Evolutionary conservation across 2,113 vertebrate species (phyloP).

Genomic region (Melanotaenia duboulayi): DNA sequence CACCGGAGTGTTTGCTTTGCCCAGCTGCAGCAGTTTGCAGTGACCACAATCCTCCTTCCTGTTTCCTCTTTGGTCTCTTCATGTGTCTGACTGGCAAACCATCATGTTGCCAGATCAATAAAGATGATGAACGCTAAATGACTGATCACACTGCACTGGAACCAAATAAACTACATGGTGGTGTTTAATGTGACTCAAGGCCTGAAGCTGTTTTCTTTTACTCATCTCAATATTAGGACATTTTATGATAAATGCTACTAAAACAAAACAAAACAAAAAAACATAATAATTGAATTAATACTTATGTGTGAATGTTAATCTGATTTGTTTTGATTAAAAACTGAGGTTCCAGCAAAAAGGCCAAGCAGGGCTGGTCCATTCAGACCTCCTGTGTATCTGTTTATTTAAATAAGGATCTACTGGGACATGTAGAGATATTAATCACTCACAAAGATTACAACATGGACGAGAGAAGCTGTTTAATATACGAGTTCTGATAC

Average conservation of each 20-base stretch:
- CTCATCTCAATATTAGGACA: conserved; percentile 12
- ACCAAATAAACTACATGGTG: conserved; percentile 38
- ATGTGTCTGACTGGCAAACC: conserved; percentile 63
- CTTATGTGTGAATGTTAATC: not conserved
- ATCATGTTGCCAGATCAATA: conserved; percentile 63
- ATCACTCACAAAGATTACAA: conserved; percentile 46
- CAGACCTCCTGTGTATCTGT: conserved; percentile 8
- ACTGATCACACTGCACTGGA: conserved; percentile 50
- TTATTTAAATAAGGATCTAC: conserved; percentile 39
- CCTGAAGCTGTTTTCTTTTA: conserved; percentile 20
- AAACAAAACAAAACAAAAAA: not conserved
- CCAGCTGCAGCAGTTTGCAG: conserved; percentile 39
- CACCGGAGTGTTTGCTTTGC: conserved; percentile 44
- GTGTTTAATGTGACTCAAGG: conserved; percentile 48
- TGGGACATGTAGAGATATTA: conserved; percentile 26
- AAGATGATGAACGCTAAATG: conserved; percentile 54
- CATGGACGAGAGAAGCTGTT: conserved; percentile 18
- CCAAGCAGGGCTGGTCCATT: not conserved
- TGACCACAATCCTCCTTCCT: conserved; percentile 61
- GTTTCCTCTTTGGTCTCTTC: conserved; percentile 47
- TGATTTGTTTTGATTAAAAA: conserved; percentile 11
- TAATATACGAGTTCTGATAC: conserved; percentile 26
- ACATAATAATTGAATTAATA: not conserved
- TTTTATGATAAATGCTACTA: conserved; percentile 10
- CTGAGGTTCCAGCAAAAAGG: conserved; percentile 1